A percentile compares a stretch with the other conserved stretches of the same genome.
phyloP scores from a whole-genome alignment of 2,113 vertebrate genomes.

The Protobothrops flavoviridis region DNA sequence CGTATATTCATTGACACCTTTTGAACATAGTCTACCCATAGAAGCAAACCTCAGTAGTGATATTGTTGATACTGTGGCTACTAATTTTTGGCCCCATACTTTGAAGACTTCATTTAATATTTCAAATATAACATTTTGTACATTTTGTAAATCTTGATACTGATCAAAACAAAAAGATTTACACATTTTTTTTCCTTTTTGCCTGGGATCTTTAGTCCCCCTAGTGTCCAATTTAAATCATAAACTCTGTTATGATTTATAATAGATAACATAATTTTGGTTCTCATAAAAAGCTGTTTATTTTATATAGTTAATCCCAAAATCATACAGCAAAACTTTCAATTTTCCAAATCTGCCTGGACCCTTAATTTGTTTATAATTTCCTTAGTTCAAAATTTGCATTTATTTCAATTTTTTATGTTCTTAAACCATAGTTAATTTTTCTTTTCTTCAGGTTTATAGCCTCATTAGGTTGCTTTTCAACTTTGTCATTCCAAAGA shows the following conservation, averaged over 20 bases:
- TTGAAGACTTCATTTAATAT: neutral
- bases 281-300: neutral
- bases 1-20: neutral
- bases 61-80: neutral
- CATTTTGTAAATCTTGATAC: neutral
- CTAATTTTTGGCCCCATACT: neutral
- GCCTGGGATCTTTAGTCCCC: neutral
- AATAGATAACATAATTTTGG: neutral
- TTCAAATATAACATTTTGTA: neutral
- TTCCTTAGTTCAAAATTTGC: neutral
- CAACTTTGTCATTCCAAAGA: neutral
- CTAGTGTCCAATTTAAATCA: neutral
- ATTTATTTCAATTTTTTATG: neutral
- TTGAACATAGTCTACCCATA: neutral
- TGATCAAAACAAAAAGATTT: neutral
- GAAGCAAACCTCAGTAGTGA: neutral
- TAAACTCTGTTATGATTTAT: neutral
- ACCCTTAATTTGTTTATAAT: neutral
- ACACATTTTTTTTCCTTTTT: neutral
- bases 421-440: neutral
- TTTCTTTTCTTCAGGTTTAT: neutral
- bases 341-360: neutral
- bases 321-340: neutral
- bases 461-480: neutral
- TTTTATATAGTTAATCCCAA: neutral